Evolutionary conservation across 1,140 invertebrate genomes (phyloP), one percentile per base, ranked within the genome.

Genomic region (Ips nitidus): DNA sequence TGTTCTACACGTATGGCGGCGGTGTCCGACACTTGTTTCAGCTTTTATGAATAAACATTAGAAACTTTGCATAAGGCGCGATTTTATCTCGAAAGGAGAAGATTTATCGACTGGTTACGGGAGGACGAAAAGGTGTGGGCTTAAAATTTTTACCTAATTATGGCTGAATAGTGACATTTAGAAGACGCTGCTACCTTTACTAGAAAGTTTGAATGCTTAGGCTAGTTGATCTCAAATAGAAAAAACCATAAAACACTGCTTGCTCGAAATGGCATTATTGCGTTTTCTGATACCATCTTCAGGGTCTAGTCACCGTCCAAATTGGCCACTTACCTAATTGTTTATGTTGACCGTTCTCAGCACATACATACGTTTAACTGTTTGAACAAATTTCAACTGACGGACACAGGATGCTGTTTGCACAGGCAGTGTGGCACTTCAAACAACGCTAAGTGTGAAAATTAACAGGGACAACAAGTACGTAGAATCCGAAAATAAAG

Each of bases 391-490:
- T 71, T 71, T 67, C 64, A 71, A 66, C 65, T 67, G 70, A 74
- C 73, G 63, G 66, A 67, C 52, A 64, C 43, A 45, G 63, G 58
- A 67, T 56, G 59, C 59, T 74, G 61, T 75, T 75, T 75, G 64
- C 53, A 45, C 72, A 75, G 70, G 72, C 64, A 70, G 50, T 75
- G 72, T 75, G 70, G 74, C 70, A 73, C 72, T 64, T 70, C 70
- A 75, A 73, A 71, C 67, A 75, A 66, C 63, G 63, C 63, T 73
- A 75, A 75, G 74, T 75, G 74, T 75, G 72, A 75, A 75, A 75
- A 75, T 75, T 75, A 75, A 75, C 72, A 75, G 73, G 69, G 68
- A 69, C 66, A 74, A 74, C 73, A 74, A 62, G 59, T 73, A 73
- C 70, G 73, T 71, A 72, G 68, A 71, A 72, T 59, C 63, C 66